phyloP scores from a whole-genome alignment of 2,113 vertebrate species.

The Cyprinodon tularosa region DNA sequence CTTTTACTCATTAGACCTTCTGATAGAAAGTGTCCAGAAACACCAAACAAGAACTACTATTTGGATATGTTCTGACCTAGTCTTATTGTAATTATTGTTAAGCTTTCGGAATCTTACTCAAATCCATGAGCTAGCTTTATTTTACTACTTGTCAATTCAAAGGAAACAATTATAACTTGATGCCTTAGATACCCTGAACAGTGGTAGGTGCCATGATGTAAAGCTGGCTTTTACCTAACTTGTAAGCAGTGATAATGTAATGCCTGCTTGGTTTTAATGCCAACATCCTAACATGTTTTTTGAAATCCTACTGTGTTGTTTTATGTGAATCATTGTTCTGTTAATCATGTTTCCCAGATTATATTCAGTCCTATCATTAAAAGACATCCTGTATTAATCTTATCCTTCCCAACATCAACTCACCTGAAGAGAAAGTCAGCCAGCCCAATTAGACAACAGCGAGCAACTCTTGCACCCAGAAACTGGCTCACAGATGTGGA shows the following conservation, averaged over 20 bases:
- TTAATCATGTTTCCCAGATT: not conserved
- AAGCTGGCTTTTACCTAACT: not conserved
- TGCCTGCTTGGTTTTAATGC: not conserved
- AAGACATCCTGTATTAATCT: no score
- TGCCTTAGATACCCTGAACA: not conserved
- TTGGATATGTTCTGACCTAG: no score
- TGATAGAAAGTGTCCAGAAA: not conserved
- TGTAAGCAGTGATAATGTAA: not conserved
- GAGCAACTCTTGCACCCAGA: slow-evolving; percentile 86
- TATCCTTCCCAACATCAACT: slow-evolving; percentile 11
- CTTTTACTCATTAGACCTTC: not conserved
- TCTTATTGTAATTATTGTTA: no score
- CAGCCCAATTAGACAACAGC: slow-evolving; percentile 86
- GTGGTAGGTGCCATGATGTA: not conserved
- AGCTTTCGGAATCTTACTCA: no score
- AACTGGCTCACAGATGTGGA: slow-evolving; percentile 88
- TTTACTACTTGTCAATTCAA: not conserved
- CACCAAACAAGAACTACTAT: not conserved
- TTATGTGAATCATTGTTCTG: not conserved
- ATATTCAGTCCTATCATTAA: not conserved
- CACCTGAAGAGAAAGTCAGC: slow-evolving; percentile 90
- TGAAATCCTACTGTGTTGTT: not conserved
- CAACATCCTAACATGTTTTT: not conserved
- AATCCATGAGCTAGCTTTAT: not conserved
- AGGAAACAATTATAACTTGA: not conserved